Base-by-base conservation (phyloP, 2,888 invertebrate species). In the Machimus rusticus region DNA sequence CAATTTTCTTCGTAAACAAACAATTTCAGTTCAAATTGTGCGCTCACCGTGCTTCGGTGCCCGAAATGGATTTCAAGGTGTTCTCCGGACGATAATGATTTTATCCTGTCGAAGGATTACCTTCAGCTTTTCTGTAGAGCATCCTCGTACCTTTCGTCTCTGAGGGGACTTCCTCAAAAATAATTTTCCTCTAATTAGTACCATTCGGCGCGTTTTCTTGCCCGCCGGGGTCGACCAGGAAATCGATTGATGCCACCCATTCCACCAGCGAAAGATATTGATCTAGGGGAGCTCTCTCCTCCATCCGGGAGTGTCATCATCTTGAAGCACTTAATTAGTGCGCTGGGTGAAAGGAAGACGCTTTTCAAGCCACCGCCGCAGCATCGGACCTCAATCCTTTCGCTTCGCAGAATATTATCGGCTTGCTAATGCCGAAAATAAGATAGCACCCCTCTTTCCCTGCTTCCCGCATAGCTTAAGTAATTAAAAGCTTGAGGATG, bases 131-230 rank as follows among this genome's bases (percentile, higher is more conserved):
- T 37, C 66, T 66, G 19, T 19, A 66, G 28, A 66, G 28, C 66
- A 66, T 28, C 66, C 28, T 66, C 12, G 19, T 28, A 19, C 12
- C 66, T 28, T 66, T 39, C 39, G 39, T 28, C 9, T 19, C 55
- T 19, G n/a, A 16, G 66, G 28, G 19, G 86, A 87, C 86, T 87
- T 86, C 86, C 76, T 43, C n/a, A 87, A 84, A 88, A 86, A 87
- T 87, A 76, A 86, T 87, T 88, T 87, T 86, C 87, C 82, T 88
- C 88, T 86, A 88, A 88, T 88, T 88, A 87, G 77, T 85, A 74
- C 37, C 82, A 66, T 66, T 66, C 23, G 39, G 31, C 1, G 23
- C 19, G 5, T 19, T 66, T 82, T 34, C 66, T n/a, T 28, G 14
- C 79, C 28, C 28, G 43, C n/a, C 43, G 82, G 66, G 37, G 12